Percentiles rank a stretch among this genome's conserved stretches.
Conservation (phyloP, 2,797 vertebrate genomes). For the Acanthurus tractus region DNA sequence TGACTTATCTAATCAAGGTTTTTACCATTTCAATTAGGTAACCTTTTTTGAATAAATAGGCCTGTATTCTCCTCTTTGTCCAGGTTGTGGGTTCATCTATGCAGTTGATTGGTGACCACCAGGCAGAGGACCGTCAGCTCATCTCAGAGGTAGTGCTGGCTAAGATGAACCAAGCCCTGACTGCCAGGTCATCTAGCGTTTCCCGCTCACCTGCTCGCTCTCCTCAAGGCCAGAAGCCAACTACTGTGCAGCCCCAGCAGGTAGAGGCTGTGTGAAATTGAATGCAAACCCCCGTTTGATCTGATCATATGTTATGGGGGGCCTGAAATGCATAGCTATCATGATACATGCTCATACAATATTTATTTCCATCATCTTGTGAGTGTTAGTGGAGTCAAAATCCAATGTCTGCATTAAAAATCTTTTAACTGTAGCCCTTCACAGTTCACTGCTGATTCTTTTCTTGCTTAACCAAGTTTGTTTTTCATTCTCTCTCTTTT, state of each 20-base stretch:
- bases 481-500: neutral
- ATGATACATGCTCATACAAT: neutral
- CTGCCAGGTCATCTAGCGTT: conserved; percentile 86
- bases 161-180: conserved; percentile 92
- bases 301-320: neutral
- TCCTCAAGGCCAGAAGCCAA: conserved; percentile 89
- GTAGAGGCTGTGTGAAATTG: conserved; percentile 72
- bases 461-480: neutral
- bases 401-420: neutral
- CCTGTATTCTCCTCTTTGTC: neutral
- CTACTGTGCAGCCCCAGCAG: conserved; percentile 93
- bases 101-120: conserved; percentile 97
- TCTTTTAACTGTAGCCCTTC: conserved; percentile 5
- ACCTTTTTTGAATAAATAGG: neutral
- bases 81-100: conserved; percentile 97
- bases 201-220: conserved; percentile 89
- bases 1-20: neutral
- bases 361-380: neutral
- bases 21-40: neutral
- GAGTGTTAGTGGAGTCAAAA: neutral
- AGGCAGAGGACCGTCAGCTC: conserved; percentile 93
- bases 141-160: conserved; percentile 92
- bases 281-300: neutral
- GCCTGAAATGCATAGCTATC: neutral
- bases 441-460: conserved; percentile 29